Evolutionary conservation across 2,888 invertebrate genomes (phyloP).

Genomic region (Nezara viridula): DNA sequence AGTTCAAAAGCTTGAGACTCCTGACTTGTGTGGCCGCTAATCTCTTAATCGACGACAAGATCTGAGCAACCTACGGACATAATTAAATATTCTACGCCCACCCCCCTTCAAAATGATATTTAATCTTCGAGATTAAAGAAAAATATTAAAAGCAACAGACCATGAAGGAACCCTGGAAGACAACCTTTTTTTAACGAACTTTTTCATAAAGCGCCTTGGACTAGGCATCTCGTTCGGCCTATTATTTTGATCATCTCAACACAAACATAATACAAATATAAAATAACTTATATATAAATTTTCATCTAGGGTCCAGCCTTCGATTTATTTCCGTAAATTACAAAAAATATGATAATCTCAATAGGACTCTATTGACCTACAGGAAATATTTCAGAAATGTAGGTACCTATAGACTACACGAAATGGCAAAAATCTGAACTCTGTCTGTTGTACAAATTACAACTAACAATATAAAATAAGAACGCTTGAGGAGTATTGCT

Average conservation of each 20-base stretch:
- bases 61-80: not conserved
- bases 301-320: no score
- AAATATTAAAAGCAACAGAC: constrained; percentile 31
- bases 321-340: no score
- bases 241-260: not conserved
- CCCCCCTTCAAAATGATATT: constrained; percentile 30
- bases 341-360: no score
- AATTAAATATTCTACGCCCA: not conserved
- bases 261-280: not conserved
- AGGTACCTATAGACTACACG: no score
- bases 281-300: not conserved
- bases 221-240: not conserved
- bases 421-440: no score
- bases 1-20: not conserved
- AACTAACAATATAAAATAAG: no score
- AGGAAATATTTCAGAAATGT: no score
- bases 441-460: no score
- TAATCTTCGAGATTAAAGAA: constrained; percentile 35
- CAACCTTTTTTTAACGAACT: not conserved
- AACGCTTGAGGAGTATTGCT: no score
- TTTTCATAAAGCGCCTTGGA: not conserved
- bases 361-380: no score
- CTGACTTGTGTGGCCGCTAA: not conserved
- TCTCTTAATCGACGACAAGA: not conserved
- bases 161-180: not conserved